phyloP scores from a whole-genome alignment of 2,113 vertebrate genomes.

The Phylloscopus trochiloides region DNA sequence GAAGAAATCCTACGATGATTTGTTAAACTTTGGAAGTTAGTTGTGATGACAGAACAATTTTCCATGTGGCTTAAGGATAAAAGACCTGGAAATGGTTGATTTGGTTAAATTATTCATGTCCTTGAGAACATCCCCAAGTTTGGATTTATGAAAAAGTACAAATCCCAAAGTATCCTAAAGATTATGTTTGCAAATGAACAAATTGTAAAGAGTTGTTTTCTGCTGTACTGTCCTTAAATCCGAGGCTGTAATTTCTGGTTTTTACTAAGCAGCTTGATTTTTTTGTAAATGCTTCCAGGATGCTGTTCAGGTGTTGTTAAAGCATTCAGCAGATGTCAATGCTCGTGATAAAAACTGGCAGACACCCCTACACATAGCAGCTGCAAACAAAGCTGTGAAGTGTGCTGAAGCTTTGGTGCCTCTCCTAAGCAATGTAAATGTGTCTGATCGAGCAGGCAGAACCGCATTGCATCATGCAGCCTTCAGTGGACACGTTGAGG shows the following conservation, averaged over 20 bases:
- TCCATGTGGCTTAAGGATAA: background rate
- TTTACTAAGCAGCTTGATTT: background rate
- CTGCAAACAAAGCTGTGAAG: conserved; percentile 95
- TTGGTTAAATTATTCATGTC: background rate
- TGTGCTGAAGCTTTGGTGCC: conserved; percentile 96
- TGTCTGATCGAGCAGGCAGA: conserved; percentile 93
- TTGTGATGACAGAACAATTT: background rate
- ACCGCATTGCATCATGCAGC: conserved; percentile 96
- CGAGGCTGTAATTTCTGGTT: background rate
- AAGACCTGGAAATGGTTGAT: background rate
- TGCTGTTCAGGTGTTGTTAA: conserved; percentile 95
- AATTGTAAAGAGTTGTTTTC: background rate
- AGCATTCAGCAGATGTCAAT: conserved; percentile 97
- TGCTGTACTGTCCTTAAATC: background rate
- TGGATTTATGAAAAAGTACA: background rate
- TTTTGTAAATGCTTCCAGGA: conserved; percentile 77
- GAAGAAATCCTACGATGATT: background rate
- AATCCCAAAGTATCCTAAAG: background rate
- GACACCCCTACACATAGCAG: conserved; percentile 95
- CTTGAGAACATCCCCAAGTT: background rate
- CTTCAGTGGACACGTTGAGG: conserved; percentile 96
- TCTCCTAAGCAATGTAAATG: conserved; percentile 94
- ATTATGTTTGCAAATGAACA: background rate
- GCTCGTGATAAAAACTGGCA: conserved; percentile 99
- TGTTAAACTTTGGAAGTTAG: background rate